A percentile compares a stretch with the other conserved stretches of the same genome.
These are phyloP conservation scores for Criorhina ranunculi DNA, from an alignment of 2,888 invertebrate species.

Conservation along the genomic window DNA sequence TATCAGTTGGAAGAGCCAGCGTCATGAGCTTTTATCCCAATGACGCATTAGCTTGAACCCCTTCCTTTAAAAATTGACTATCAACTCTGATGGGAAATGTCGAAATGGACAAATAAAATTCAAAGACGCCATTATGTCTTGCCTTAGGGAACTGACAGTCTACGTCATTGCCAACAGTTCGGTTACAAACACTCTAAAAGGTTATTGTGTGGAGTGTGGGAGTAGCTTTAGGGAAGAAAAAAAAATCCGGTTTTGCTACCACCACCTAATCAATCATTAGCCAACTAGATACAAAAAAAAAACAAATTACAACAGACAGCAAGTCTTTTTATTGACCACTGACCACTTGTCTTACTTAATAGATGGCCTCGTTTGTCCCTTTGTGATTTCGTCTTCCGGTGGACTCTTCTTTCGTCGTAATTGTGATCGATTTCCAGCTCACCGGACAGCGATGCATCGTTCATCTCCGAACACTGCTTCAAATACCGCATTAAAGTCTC, in stretches of 20 bases:
- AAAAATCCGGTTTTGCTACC: no score
- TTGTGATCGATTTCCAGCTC: constrained; percentile 84
- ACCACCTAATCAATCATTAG: not conserved
- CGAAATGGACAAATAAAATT: not conserved
- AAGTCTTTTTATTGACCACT: constrained; percentile 30
- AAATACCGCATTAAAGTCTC: constrained; percentile 84
- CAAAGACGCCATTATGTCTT: constrained; percentile 31
- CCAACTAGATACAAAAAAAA: not conserved
- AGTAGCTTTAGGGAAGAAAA: not conserved
- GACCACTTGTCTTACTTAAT: constrained; percentile 81
- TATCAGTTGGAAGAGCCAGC: not conserved
- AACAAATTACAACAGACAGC: constrained; percentile 1
- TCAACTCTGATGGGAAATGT: not conserved
- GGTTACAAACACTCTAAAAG: no score
- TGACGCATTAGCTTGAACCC: constrained; percentile 1
- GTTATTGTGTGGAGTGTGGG: no score
- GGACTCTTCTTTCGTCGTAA: constrained; percentile 83
- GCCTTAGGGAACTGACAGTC: not conserved
- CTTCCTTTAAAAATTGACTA: constrained; percentile 21
- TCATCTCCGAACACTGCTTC: constrained; percentile 84
- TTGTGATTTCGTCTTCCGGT: constrained; percentile 84
- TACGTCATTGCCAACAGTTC: constrained; percentile 11
- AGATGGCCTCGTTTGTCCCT: constrained; percentile 83
- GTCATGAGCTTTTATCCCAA: not conserved
- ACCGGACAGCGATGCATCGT: constrained; percentile 84